Conservation (phyloP, 1,140 invertebrate genomes). For the Drosophila suzukii region DNA sequence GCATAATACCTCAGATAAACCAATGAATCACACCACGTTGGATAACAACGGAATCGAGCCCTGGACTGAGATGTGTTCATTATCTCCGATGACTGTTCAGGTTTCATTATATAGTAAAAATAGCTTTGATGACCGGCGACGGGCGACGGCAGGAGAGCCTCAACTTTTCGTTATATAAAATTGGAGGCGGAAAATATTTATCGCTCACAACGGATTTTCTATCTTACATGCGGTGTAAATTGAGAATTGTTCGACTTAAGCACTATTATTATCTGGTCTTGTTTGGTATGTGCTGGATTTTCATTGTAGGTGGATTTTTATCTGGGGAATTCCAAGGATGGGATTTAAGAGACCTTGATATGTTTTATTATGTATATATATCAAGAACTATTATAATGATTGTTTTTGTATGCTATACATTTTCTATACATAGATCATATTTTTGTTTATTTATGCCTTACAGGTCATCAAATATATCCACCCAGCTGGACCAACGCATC, state of each 20-base stretch:
- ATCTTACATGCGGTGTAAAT: constrained; percentile 27
- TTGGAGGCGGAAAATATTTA: constrained; percentile 45
- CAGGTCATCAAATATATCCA: neutral
- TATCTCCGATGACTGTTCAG: constrained; percentile 71
- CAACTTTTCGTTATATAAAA: constrained; percentile 31
- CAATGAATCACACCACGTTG: constrained; percentile 58
- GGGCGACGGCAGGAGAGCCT: constrained; percentile 15
- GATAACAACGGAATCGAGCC: constrained; percentile 34
- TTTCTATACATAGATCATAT: too few species aligned
- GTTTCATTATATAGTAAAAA: constrained; percentile 48
- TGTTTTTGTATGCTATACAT: neutral
- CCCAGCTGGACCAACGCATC: neutral
- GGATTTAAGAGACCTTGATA: neutral
- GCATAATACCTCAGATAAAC: constrained; percentile 52
- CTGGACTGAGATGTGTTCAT: constrained; percentile 57
- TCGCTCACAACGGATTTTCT: constrained; percentile 32
- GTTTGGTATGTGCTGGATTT: constrained; percentile 17
- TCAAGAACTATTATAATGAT: too few species aligned
- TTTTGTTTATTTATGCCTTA: neutral
- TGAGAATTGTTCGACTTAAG: constrained; percentile 26
- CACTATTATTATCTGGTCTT: constrained; percentile 33
- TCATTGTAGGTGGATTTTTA: neutral
- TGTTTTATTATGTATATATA: too few species aligned
- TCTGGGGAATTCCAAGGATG: neutral
- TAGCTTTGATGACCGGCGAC: constrained; percentile 32